phyloP scores from a whole-genome alignment of 2,888 invertebrate species.

The Congeria kusceri region DNA sequence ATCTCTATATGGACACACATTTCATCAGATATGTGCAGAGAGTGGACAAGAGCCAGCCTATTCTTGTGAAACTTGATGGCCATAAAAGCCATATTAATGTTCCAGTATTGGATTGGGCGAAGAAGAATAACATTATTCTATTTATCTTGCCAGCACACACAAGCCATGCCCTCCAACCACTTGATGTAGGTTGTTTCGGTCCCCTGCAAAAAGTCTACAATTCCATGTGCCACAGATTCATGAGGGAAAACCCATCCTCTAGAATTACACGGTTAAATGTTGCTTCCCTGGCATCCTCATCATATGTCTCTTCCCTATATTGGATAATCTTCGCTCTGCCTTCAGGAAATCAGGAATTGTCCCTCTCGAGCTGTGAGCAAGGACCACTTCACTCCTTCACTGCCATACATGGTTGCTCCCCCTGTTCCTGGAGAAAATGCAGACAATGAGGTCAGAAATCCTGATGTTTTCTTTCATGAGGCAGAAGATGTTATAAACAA shows the following conservation, averaged over 20 bases:
- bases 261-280: constrained; percentile 6
- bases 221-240: too few species aligned
- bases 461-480: not conserved
- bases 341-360: not conserved
- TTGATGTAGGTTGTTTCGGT: too few species aligned
- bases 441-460: too few species aligned
- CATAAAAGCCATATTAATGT: too few species aligned
- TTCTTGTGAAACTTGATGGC: too few species aligned
- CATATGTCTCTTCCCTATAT: not conserved
- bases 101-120: too few species aligned
- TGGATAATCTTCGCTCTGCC: not conserved
- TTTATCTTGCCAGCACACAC: constrained; percentile 6
- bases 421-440: too few species aligned
- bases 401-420: not conserved
- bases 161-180: not conserved
- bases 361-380: not conserved
- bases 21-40: constrained; percentile 1
- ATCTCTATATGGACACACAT: not conserved
- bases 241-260: too few species aligned
- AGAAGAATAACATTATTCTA: constrained; percentile 6
- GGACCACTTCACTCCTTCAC: constrained; percentile 6
- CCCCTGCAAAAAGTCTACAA: too few species aligned
- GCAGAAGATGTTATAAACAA: not conserved
- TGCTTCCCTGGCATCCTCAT: too few species aligned
- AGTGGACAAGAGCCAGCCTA: not conserved